Conservation (phyloP, 1,140 invertebrate genomes). For the Caenorhabditis inopinata region DNA sequence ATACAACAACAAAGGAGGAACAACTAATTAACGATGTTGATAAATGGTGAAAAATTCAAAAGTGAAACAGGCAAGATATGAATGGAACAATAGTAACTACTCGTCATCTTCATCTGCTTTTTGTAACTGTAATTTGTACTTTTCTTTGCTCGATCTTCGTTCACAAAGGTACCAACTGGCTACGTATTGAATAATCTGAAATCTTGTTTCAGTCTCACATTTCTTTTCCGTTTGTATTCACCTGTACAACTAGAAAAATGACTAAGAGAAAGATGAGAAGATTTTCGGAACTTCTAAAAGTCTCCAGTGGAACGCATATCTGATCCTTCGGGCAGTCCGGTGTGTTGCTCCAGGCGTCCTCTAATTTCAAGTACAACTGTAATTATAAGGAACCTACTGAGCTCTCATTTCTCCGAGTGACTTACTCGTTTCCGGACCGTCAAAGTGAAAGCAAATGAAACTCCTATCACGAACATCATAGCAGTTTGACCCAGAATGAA, state of each 20-base stretch:
- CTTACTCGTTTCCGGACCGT: background rate
- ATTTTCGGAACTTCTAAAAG: background rate
- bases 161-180: slow-evolving; percentile 15
- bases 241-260: background rate
- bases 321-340: background rate
- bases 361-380: background rate
- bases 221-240: background rate
- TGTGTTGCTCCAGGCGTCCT: background rate
- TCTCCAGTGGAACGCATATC: background rate
- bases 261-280: background rate
- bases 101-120: slow-evolving; percentile 17
- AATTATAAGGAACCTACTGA: too few relatives aligned
- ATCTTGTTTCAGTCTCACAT: background rate
- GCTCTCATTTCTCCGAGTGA: too few relatives aligned
- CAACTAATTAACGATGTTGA: background rate
- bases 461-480: slow-evolving; percentile 10
- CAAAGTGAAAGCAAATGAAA: background rate
- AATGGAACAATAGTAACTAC: too few relatives aligned
- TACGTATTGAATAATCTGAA: background rate
- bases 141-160: background rate
- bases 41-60: background rate
- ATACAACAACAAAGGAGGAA: background rate
- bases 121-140: slow-evolving; percentile 11
- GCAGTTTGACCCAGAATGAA: background rate
- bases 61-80: too few relatives aligned